Evolutionary conservation across 1,140 invertebrate genomes (phyloP).

Genomic region (Drusus annulatus): DNA sequence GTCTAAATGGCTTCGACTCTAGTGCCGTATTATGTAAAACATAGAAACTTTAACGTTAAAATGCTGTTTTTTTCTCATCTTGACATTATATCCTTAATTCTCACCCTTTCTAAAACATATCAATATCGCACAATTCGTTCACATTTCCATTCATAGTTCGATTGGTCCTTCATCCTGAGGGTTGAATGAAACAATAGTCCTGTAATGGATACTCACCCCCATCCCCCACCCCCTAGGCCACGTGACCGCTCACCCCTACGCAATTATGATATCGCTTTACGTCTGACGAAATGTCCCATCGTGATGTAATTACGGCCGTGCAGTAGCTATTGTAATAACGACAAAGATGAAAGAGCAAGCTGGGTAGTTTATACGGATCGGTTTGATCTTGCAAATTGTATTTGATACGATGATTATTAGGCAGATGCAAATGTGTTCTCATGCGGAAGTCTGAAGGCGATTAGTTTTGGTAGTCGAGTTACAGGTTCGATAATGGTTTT

Average conservation of each 20-base stretch:
- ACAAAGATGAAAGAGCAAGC: not conserved
- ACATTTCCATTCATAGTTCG: too few species aligned
- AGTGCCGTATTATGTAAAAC: too few species aligned
- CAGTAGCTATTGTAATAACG: not conserved
- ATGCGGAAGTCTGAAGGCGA: too few species aligned
- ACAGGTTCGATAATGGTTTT: too few species aligned
- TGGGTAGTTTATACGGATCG: not conserved
- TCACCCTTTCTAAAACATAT: too few species aligned
- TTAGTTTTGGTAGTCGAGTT: too few species aligned
- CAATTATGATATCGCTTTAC: conserved; percentile 17
- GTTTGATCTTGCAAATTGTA: conserved; percentile 10
- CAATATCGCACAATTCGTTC: too few species aligned
- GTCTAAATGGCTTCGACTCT: too few species aligned
- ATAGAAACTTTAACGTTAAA: too few species aligned
- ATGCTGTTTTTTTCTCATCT: too few species aligned
- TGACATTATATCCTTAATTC: too few species aligned
- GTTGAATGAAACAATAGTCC: conserved; percentile 14
- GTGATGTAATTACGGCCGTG: conserved; percentile 2
- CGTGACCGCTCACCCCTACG: conserved; percentile 4
- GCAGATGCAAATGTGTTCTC: too few species aligned
- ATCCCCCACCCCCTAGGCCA: not conserved
- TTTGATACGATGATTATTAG: not conserved
- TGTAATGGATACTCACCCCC: conserved; percentile 14
- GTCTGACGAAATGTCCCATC: conserved; percentile 15
- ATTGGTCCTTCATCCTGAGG: not conserved